Percentiles rank a stretch among this genome's conserved stretches.
Evolutionary conservation across 1,140 invertebrate genomes (phyloP).

Genomic region (Pomacea maculata): DNA sequence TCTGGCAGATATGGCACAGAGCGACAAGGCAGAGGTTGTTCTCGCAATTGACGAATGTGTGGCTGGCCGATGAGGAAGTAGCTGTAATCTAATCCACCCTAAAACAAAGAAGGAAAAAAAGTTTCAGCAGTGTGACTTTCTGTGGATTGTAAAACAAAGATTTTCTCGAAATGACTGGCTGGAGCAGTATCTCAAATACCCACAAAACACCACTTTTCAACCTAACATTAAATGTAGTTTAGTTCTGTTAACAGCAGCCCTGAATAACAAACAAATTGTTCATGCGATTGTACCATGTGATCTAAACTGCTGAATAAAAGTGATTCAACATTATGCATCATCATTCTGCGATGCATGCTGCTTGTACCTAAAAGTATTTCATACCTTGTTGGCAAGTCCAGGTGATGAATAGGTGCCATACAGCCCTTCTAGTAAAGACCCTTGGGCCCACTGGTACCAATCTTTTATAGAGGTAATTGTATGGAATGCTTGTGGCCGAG

Average conservation of each 20-base stretch:
- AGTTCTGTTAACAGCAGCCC: too few relatives aligned
- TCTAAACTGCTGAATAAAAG: too few relatives aligned
- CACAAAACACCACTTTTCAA: too few relatives aligned
- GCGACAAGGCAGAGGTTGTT: constrained; percentile 30
- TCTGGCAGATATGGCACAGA: constrained; percentile 4
- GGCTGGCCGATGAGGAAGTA: constrained; percentile 51
- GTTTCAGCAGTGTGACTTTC: too few relatives aligned
- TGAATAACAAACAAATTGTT: too few relatives aligned
- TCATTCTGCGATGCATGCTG: neutral
- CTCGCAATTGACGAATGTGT: constrained; percentile 45
- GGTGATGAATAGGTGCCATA: constrained; percentile 23
- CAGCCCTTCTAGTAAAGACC: constrained; percentile 42
- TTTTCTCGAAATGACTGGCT: too few relatives aligned
- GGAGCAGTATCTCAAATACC: too few relatives aligned
- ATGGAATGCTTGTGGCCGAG: constrained; percentile 26
- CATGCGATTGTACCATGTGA: too few relatives aligned
- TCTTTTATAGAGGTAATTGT: constrained; percentile 30
- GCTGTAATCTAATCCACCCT: constrained; percentile 23
- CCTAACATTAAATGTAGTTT: too few relatives aligned
- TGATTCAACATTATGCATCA: neutral
- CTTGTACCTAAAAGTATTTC: neutral
- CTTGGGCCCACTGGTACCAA: constrained; percentile 54
- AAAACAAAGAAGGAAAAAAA: neutral
- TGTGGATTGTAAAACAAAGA: too few relatives aligned
- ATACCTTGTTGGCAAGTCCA: constrained; percentile 19